Evolutionary conservation across 1,140 invertebrate species (phyloP), one percentile per base, ranked within the genome.

Genomic region (Orchesella cincta): DNA sequence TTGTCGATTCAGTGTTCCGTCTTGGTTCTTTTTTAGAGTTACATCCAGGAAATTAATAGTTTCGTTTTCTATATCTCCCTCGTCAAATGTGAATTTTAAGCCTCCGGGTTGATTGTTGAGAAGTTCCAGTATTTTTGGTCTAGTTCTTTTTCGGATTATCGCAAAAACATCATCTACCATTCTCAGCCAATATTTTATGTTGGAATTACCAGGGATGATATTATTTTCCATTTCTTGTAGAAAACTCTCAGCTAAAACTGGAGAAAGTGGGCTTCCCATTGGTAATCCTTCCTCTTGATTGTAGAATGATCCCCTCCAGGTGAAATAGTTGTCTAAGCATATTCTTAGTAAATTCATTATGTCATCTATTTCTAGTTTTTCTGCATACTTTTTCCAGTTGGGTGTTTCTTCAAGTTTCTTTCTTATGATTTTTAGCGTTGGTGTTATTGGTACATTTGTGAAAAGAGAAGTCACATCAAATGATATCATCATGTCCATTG

Each of bases 141-240:
- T 31, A 29, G 71, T n/a, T 33, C 71, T 3, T 73, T 36, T 12
- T 39, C 39, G 8, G 3, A 20, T 28, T 36, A 74, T 52, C n/a
- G 76, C 74, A 70, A 82, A 80, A 1, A 78, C 75, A 39, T 83
- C 79, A 71, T 82, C 80, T 1, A 82, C 80, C 73, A 81, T 81
- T 57, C 73, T 34, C 20, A 36, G 28, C 23, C 51, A 82, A 51
- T 35, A 73, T 73, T 67, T 78, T 18, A 80, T 76, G 54, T 73
- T 75, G 34, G 31, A 16, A n/a, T 71, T 52, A 5, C 33, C 18
- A n/a, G 23, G 1, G 1, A 74, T 51, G 14, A 78, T 31, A 31
- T 75, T 34, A 16, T 75, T 57, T 70, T 78, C 80, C n/a, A 82
- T 52, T 18, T 71, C 71, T 64, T 72, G n/a, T 52, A 82, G 72